These are phyloP conservation scores for Penaeus japonicus DNA, from an alignment of 1,140 invertebrate genomes.

Conservation along the genomic window DNA sequence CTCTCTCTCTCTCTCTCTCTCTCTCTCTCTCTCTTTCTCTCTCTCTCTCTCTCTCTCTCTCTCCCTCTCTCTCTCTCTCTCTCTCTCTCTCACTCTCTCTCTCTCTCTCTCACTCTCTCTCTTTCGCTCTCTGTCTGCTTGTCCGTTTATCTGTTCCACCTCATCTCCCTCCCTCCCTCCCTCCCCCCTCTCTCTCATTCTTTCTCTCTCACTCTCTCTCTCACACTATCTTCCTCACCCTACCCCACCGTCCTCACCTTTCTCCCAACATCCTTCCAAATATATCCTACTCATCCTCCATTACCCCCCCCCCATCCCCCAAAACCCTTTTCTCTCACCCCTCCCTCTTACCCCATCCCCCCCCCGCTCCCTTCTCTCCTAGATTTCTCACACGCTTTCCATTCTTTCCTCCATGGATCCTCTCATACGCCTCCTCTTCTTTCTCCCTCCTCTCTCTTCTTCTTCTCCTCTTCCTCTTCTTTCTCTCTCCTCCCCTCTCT, in stretches of 20 bases:
- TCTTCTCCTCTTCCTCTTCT: too few relatives aligned
- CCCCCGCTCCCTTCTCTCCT: too few relatives aligned
- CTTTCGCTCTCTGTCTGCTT: background rate
- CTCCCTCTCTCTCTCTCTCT: too few relatives aligned
- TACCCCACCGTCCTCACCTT: background rate
- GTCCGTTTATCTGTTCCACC: background rate
- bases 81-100: background rate
- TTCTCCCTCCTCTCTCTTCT: too few relatives aligned
- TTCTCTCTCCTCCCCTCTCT: too few relatives aligned
- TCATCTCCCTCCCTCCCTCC: background rate
- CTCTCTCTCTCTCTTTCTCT: background rate
- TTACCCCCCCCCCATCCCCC: too few relatives aligned
- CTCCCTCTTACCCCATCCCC: too few relatives aligned
- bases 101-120: background rate
- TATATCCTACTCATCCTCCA: background rate
- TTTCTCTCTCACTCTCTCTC: background rate
- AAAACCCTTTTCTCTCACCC: too few relatives aligned
- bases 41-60: background rate
- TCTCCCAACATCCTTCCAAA: background rate
- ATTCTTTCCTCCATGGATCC: too few relatives aligned
- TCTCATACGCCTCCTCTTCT: too few relatives aligned
- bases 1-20: constrained; percentile 6
- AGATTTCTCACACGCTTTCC: too few relatives aligned
- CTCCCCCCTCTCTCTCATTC: background rate
- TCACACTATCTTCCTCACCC: background rate